Base-by-base conservation (phyloP, 1,140 invertebrate genomes). In the Chlorops oryzae region DNA sequence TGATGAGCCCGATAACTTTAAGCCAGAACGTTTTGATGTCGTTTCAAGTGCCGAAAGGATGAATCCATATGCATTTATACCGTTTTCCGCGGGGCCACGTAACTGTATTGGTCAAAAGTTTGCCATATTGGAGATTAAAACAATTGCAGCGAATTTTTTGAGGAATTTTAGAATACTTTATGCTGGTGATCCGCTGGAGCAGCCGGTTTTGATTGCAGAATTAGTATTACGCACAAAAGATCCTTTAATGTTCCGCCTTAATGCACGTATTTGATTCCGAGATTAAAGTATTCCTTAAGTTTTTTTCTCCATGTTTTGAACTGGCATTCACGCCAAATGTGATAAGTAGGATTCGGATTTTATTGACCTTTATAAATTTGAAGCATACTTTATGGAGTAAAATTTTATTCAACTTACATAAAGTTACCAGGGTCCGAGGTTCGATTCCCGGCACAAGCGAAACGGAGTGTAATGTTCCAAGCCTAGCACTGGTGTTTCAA, bases 101-200 rank as follows among this genome's bases (percentile, higher is more conserved):
- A 84, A 85, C 58, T 87, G 84, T 59, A 84, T 67, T 77, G 86
- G 86, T 51, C 86, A 88, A 72, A 86, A 82, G 62, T 92, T 90
- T 72, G 90, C 88, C 1, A 73, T 87, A 70, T 64, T 88, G 61
- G 87, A 92, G 73, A 73, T 85, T 54, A 91, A 91, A 68, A 76
- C 79, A 1, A 72, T 85, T 0, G 57, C 89, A 18, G 77, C 83
- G 0, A 77, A 76, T 47, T 70, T 92, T 1, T 63, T 92, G 17
- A 76, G 80, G 4, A 74, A 81, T 56, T 93, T 81, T 57, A 63
- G 74, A 55, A 57, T 79, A 0, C 66, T 70, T 25, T 66, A 77
- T 17, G 55, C 65, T 0, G 52, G 61, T 6, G 62, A 74, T 43
- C 54, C 75, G 1, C 46, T 63, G 1, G 50, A 61, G 23, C 68